Evolutionary conservation across 2,113 vertebrate genomes (phyloP).

Genomic region (Austrofundulus limnaeus): DNA sequence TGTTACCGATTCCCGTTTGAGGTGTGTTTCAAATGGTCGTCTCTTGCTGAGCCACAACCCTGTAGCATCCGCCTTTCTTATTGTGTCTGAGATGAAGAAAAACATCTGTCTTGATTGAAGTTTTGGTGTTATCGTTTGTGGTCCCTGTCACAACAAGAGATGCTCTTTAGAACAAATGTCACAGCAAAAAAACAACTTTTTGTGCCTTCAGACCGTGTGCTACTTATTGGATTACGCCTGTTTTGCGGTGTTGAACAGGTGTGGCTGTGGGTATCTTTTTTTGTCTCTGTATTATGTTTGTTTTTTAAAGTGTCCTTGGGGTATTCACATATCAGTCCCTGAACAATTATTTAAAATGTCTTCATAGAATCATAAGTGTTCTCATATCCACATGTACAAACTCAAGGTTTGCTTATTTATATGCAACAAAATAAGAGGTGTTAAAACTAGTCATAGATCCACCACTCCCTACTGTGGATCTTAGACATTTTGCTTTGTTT

Average conservation of each 20-base stretch:
- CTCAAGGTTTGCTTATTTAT: conserved; percentile 15
- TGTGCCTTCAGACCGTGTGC: neutral
- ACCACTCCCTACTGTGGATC: neutral
- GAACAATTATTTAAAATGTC: neutral
- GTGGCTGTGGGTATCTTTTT: conserved; percentile 19
- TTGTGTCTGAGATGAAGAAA: conserved; percentile 57
- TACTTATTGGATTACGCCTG: conserved; percentile 20
- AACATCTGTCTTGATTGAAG: conserved; percentile 50
- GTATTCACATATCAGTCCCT: neutral
- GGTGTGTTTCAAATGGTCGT: conserved; percentile 59
- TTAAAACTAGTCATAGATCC: neutral
- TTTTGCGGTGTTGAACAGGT: conserved; percentile 3
- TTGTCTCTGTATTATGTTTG: conserved; percentile 18
- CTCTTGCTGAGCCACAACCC: conserved; percentile 58
- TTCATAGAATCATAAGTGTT: conserved; percentile 13
- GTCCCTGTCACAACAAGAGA: conserved; percentile 40
- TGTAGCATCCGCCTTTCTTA: conserved; percentile 47
- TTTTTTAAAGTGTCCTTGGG: conserved; percentile 14
- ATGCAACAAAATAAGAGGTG: neutral
- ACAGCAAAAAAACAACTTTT: conserved; percentile 27
- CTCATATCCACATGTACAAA: conserved; percentile 46
- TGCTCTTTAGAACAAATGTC: conserved; percentile 33
- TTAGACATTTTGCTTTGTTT: neutral
- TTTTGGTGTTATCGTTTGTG: conserved; percentile 16
- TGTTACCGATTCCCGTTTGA: conserved; percentile 62